Evolutionary conservation across 2,113 vertebrate species (phyloP).

Genomic region (Notechis scutatus): DNA sequence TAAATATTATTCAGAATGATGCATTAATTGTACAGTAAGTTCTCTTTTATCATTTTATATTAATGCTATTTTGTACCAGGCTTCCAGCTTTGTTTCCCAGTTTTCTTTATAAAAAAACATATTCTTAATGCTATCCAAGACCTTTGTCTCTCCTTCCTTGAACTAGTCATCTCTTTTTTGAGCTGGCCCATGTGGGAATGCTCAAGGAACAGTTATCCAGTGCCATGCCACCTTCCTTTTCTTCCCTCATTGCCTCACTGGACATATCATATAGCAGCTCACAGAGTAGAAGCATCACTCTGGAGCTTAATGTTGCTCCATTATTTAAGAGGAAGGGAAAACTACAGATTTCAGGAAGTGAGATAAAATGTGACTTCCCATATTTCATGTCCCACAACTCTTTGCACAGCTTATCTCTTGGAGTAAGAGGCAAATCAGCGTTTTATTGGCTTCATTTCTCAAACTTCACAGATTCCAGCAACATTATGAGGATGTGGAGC

Average conservation of each 20-base stretch:
- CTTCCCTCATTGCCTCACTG: neutral
- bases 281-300: neutral
- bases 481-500: neutral
- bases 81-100: neutral
- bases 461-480: neutral
- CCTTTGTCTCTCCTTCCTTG: neutral
- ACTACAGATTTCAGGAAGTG: neutral
- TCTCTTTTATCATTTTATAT: constrained; percentile 39
- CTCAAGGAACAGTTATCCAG: neutral
- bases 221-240: neutral
- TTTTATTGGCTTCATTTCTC: neutral
- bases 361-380: neutral
- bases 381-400: neutral
- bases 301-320: neutral
- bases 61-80: constrained; percentile 18
- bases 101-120: neutral
- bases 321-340: neutral
- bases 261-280: neutral
- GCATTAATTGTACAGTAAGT: constrained; percentile 28
- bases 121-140: neutral
- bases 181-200: neutral
- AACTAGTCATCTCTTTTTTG: neutral
- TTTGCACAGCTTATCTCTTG: neutral
- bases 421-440: neutral
- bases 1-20: constrained; percentile 15